Evolutionary conservation across 92 coral and sea anemone species (phyloP), one percentile per base, ranked within the genome.

Genomic region (Galaxea fascicularis): DNA sequence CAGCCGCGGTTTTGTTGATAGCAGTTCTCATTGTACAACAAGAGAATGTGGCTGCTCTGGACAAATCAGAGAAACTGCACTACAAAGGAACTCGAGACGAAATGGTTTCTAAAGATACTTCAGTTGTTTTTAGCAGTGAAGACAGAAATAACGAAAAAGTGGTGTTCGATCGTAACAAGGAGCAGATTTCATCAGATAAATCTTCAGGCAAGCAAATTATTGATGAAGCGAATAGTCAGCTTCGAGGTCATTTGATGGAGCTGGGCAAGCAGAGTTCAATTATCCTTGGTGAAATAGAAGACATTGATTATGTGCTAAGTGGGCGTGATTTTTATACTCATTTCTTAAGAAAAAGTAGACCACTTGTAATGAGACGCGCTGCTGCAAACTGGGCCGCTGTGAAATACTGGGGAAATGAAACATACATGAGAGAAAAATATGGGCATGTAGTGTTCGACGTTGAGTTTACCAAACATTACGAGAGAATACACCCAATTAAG

Each of bases 251-350:
- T 79, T 71, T 89, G 27, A 93, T 87, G 78, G 90, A 93, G 69
- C 92, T 96, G 9, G 99, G 99, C 57, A 95, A 96, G 73, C 99
- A 94, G 80, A 98, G 97, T 44, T 47, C 92, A 56, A 80, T 80
- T 16, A 76, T 96, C 9, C 16, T 78, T 53, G 94, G 84, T 16
- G 85, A 75, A 39, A 81, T 96, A 28, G 99, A 96, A 52, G 99
- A 96, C 52, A 68, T 96, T 25, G 96, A 91, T 56, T 96, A 91
- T 68, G 91, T 89, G 8, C 91, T 90, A 21, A 93, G 73, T 93
- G 99, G 99, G 29, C 93, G 88, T 75, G 99, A 94, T 76, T 96
- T 96, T 67, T 96, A 96, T 68, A 71, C 86, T 8, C 93, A 96
- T 65, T 96, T 96, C 79, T 62, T 96, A 20, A 89, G 96, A 17